Percentiles rank a stretch among this genome's conserved stretches.
Conservation (phyloP, 2,113 vertebrate species). For the Micronisus gabar region DNA sequence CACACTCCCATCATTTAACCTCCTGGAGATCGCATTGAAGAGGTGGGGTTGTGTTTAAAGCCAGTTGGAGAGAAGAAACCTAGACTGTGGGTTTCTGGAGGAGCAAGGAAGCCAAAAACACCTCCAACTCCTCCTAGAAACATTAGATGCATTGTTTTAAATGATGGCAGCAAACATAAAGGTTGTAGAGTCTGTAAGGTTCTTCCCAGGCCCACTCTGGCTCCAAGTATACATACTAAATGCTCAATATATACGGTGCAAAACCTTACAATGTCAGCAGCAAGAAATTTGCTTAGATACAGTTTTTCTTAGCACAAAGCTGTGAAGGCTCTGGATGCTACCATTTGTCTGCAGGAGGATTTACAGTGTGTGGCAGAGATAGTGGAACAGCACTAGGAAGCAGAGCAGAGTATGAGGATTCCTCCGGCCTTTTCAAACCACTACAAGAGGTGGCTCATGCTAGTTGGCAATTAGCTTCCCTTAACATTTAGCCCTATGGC, state of each 20-base stretch:
- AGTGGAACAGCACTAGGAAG: background rate
- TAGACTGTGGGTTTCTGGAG: background rate
- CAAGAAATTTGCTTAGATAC: background rate
- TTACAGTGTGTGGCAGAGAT: background rate
- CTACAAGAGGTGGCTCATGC: background rate
- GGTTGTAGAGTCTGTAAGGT: background rate
- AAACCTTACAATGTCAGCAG: background rate
- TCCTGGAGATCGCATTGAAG: background rate
- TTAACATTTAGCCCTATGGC: background rate
- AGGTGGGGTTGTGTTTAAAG: background rate
- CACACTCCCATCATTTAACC: background rate
- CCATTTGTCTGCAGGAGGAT: background rate
- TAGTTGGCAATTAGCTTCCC: background rate
- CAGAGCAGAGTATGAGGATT: background rate
- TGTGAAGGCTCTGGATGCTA: background rate
- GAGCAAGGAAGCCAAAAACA: background rate
- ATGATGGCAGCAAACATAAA: background rate
- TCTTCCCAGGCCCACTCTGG: background rate
- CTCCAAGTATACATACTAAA: fast-evolving
- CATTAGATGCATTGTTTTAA: background rate
- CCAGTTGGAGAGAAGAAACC: background rate
- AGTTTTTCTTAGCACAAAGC: background rate
- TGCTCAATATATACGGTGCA: background rate
- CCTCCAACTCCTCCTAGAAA: background rate
- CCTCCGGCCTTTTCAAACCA: background rate